phyloP scores from a whole-genome alignment of 2,797 vertebrate genomes.

The Neomorphus geoffroyi region DNA sequence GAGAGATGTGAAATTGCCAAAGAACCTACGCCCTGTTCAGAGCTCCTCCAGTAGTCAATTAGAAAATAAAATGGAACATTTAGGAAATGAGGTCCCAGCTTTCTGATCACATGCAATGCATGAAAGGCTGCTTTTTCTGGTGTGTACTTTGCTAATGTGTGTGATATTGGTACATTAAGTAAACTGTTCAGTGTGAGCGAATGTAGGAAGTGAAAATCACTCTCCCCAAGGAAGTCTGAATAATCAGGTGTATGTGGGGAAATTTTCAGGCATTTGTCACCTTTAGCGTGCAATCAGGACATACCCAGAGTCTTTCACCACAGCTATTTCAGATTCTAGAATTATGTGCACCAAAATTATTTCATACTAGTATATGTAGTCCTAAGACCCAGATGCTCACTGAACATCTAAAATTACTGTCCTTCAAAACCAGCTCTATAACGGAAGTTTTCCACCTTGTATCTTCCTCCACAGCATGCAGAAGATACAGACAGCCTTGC shows the following conservation, averaged over 20 bases:
- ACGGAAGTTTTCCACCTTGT: rapidly evolving
- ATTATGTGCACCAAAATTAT: not conserved
- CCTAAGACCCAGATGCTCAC: not conserved
- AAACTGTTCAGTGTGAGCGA: not conserved
- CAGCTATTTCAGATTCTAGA: not conserved
- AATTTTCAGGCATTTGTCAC: not conserved
- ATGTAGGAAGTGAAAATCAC: not conserved
- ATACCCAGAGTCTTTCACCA: not conserved
- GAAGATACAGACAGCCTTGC: not conserved
- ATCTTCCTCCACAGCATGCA: not conserved
- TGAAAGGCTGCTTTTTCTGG: constrained; percentile 19
- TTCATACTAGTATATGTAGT: not conserved
- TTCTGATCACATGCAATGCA: not conserved
- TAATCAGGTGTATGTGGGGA: not conserved
- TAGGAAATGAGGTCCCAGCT: constrained; percentile 20
- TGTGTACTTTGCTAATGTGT: constrained; percentile 31
- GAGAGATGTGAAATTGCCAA: constrained; percentile 9
- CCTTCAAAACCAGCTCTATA: not conserved
- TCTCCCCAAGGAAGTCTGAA: not conserved
- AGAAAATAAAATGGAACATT: constrained; percentile 43
- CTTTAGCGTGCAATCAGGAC: not conserved
- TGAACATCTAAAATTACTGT: not conserved
- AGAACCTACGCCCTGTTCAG: not conserved
- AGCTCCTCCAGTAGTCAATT: constrained; percentile 5
- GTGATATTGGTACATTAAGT: not conserved